Base-by-base conservation (phyloP, 2,888 invertebrate species). In the Archips crataeganus region DNA sequence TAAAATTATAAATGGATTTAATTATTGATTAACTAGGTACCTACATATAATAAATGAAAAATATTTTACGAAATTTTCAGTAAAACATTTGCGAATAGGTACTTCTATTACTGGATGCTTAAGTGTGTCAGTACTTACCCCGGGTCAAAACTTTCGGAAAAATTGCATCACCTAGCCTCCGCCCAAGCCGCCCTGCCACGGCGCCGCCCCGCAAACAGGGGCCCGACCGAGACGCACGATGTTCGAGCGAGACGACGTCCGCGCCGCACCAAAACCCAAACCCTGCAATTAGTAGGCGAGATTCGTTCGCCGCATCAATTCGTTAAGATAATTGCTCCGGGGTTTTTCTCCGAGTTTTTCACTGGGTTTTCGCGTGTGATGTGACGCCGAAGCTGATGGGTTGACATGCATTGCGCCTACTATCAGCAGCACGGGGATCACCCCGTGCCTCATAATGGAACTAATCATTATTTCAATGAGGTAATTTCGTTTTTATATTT, bases 221-320 rank as follows among this genome's bases (percentile, higher is more conserved):
- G 76, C 77, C 49, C 76, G 87, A 86, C 80, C 75, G 90, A 87
- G 90, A 88, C 83, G 81, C 80, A 76, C 71, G 77, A 73, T 70
- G 87, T 78, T 85, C 81, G 88, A 91, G 87, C 71, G 89, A 85
- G 90, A 86, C 80, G 75, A 77, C 81, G 79, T 78, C 81, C 85
- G 83, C 82, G 82, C 83, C 80, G 79, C 82, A 85, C 80, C 83
- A 82, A 81, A 86, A 87, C 84, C 82, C 87, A 84, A 89, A 94
- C 91, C 94, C 94, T 91, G 87, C 94, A 94, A 94, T 94, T 94
- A 94, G 94, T 94, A 90, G 90, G 88, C 92, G 90, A 94, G 93
- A 93, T 94, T 92, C 94, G 91, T 90, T 89, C 93, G 94, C 87
- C 90, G 92, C 92, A 94, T 93, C 94, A 91, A 93, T 93, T 93